Evolutionary conservation across 2,113 vertebrate genomes (phyloP).

Genomic region (Corydoras maculifer): DNA sequence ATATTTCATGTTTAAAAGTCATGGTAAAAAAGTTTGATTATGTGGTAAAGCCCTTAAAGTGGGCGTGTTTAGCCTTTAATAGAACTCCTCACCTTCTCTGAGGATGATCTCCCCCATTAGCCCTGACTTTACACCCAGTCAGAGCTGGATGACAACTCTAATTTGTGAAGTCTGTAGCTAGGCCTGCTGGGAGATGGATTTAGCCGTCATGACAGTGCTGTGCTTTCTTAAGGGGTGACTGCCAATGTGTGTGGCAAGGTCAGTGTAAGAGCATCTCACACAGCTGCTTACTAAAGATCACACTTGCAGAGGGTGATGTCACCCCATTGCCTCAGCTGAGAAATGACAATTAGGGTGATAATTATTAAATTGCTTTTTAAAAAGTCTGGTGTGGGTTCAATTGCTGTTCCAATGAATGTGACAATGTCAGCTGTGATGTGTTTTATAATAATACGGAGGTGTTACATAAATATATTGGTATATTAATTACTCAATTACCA

Average conservation of each 20-base stretch:
- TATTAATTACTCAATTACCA: too few species aligned
- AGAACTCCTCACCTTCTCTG: neutral
- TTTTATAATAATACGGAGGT: too few species aligned
- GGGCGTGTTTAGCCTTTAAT: neutral
- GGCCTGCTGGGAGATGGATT: constrained; percentile 57
- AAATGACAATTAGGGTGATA: constrained; percentile 15
- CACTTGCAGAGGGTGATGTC: constrained; percentile 41
- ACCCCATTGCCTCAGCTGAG: constrained; percentile 8
- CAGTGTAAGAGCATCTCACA: constrained; percentile 53
- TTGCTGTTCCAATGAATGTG: too few species aligned
- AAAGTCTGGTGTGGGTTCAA: too few species aligned
- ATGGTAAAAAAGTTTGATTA: neutral
- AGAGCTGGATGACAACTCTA: constrained; percentile 34
- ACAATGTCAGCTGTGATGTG: too few species aligned
- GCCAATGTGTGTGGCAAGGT: constrained; percentile 60
- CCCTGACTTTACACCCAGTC: neutral
- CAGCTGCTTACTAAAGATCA: constrained; percentile 45
- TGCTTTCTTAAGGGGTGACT: constrained; percentile 55
- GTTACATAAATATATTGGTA: too few species aligned
- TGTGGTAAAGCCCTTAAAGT: neutral
- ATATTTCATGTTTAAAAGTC: too few species aligned
- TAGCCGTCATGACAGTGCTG: constrained; percentile 53
- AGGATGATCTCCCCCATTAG: neutral
- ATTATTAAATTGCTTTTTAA: neutral
- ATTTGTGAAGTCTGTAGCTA: constrained; percentile 57